Evolutionary conservation across 2,888 invertebrate species (phyloP).

Genomic region (Gymnoscelis rufifasciata): DNA sequence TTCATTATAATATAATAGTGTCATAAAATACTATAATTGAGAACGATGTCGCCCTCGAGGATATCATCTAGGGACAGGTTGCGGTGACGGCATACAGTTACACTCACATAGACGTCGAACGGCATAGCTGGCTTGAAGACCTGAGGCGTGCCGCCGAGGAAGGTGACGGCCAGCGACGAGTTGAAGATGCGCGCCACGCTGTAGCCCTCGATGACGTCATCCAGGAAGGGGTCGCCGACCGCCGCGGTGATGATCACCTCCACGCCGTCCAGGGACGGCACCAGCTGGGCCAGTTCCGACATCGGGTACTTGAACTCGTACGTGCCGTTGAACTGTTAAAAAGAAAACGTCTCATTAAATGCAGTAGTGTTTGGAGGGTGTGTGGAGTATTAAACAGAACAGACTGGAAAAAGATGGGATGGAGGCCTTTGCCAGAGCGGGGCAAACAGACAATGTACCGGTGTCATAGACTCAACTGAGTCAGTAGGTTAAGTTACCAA

Average conservation of each 20-base stretch:
- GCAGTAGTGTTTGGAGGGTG: background rate
- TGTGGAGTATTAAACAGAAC: no score
- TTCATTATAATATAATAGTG: no score
- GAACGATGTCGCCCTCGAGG: no score
- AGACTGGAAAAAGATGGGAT: no score
- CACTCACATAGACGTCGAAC: slow-evolving; percentile 87
- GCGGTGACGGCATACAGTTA: no score
- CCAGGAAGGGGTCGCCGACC: slow-evolving; percentile 91
- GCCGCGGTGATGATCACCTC: slow-evolving; percentile 91
- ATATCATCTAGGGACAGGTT: no score
- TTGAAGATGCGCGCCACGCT: slow-evolving; percentile 92
- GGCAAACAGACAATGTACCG: no score
- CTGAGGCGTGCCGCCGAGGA: slow-evolving; percentile 94
- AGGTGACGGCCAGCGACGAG: slow-evolving; percentile 88
- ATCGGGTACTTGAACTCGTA: slow-evolving; percentile 93
- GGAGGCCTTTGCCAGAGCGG: no score
- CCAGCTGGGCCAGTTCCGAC: slow-evolving; percentile 84
- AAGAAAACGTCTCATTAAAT: background rate
- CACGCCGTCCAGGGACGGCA: slow-evolving; percentile 84
- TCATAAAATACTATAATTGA: no score
- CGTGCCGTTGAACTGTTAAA: slow-evolving; percentile 89
- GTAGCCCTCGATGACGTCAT: slow-evolving; percentile 91
- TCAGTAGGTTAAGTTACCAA: no score
- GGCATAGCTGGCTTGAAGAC: slow-evolving; percentile 98
- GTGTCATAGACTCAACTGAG: no score